These are phyloP conservation scores for Lagodon rhomboides DNA, from an alignment of 2,797 vertebrate genomes.

Conservation along the genomic window DNA sequence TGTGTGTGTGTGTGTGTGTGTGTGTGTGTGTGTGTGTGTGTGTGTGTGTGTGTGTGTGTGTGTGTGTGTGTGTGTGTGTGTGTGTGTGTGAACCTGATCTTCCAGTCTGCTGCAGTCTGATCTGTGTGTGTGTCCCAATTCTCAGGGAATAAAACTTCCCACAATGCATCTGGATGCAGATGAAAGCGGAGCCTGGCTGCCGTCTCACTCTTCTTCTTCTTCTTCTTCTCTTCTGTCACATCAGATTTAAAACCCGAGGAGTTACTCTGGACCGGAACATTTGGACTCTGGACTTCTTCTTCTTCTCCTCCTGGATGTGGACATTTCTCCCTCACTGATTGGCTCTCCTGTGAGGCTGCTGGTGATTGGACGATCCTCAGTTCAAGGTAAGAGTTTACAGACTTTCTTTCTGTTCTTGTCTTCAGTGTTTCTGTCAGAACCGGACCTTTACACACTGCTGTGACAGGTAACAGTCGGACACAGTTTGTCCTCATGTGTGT, in stretches of 20 bases:
- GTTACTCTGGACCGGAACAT: background rate
- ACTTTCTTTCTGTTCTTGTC: too few species aligned
- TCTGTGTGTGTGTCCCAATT: slow-evolving; percentile 28
- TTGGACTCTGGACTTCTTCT: slow-evolving; percentile 23
- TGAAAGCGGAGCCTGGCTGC: slow-evolving; percentile 1
- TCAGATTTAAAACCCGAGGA: slow-evolving; percentile 25
- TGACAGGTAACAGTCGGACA: too few species aligned
- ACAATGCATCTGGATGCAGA: slow-evolving; percentile 34
- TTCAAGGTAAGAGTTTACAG: slow-evolving; percentile 25
- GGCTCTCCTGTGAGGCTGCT: slow-evolving; percentile 32
- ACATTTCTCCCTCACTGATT: slow-evolving; percentile 16
- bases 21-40: slow-evolving; percentile 1
- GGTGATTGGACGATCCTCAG: slow-evolving; percentile 31
- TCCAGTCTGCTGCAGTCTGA: slow-evolving; percentile 15
- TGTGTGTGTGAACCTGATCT: slow-evolving; percentile 25
- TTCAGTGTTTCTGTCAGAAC: too few species aligned
- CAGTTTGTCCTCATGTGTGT: too few species aligned
- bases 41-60: slow-evolving; percentile 2
- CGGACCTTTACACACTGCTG: too few species aligned
- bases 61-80: background rate
- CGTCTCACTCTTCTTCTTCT: background rate
- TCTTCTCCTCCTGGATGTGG: slow-evolving; percentile 25
- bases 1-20: too few species aligned
- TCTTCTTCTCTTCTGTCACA: background rate
- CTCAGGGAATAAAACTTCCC: slow-evolving; percentile 24